phyloP scores from a whole-genome alignment of 2,797 vertebrate genomes.

The Coracias cyanogaster region DNA sequence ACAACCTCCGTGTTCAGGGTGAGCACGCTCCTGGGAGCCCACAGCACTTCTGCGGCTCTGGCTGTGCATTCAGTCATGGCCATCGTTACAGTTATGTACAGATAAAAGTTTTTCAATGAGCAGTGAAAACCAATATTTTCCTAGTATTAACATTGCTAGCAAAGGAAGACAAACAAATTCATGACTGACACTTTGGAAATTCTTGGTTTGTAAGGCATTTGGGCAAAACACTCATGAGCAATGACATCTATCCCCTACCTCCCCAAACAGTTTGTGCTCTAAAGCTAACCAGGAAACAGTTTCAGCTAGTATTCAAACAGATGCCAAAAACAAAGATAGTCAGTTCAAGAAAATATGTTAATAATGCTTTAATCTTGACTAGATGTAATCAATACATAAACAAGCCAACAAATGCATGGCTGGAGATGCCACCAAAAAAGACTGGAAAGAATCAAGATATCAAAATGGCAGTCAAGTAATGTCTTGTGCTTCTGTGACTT shows the following conservation, averaged over 20 bases:
- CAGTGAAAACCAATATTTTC: slow-evolving; percentile 23
- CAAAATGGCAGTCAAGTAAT: not conserved
- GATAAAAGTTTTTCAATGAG: slow-evolving; percentile 16
- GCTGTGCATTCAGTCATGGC: not conserved
- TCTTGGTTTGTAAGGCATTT: not conserved
- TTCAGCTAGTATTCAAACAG: not conserved
- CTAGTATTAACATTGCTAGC: not conserved
- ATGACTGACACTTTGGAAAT: slow-evolving; percentile 13
- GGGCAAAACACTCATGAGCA: slow-evolving; percentile 17
- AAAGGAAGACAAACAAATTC: slow-evolving; percentile 4
- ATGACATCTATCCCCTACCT: not conserved
- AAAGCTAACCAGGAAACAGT: slow-evolving; percentile 10
- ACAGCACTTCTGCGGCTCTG: not conserved
- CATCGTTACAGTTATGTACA: fast-evolving
- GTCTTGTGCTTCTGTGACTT: not conserved
- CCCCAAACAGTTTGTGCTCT: not conserved
- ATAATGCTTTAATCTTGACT: not conserved
- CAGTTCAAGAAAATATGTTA: not conserved
- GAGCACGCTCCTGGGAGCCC: not conserved
- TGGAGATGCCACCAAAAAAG: not conserved
- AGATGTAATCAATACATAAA: not conserved
- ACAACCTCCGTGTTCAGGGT: not conserved
- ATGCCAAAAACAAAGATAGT: not conserved
- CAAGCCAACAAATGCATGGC: not conserved
- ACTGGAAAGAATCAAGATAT: not conserved